A percentile compares a stretch with the other conserved stretches of the same genome.
These are phyloP conservation scores for Glaucidium brasilianum DNA, from an alignment of 2,113 vertebrate genomes.

Conservation along the genomic window DNA sequence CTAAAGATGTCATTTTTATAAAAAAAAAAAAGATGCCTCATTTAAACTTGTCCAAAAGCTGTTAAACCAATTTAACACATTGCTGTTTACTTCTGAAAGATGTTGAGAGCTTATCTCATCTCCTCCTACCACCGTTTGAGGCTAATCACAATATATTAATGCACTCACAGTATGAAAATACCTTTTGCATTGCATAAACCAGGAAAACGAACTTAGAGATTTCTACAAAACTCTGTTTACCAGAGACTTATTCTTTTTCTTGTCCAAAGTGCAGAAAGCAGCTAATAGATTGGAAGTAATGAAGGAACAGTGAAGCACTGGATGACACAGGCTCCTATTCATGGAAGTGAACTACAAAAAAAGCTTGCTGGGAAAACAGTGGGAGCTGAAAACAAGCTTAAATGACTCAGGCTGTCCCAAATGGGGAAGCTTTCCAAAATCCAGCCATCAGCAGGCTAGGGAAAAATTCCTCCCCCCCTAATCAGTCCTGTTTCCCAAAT, in stretches of 20 bases:
- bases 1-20: neutral
- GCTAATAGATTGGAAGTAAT: neutral
- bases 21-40: neutral
- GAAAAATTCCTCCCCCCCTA: neutral
- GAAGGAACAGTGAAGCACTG: neutral
- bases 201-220: neutral
- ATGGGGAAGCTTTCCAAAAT: neutral
- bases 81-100: conserved; percentile 17
- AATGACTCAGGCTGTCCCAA: neutral
- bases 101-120: conserved; percentile 19
- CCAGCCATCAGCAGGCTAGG: neutral
- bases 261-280: neutral
- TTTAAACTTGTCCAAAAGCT: conserved; percentile 21
- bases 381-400: neutral
- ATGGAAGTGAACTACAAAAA: neutral
- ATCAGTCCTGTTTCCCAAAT: neutral
- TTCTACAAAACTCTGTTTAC: neutral
- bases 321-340: neutral
- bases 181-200: neutral
- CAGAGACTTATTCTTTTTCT: neutral
- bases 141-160: conserved; percentile 10
- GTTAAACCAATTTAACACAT: conserved; percentile 39
- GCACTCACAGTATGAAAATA: neutral
- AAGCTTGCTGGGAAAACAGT: neutral
- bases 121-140: neutral